Conservation (phyloP, 1,140 invertebrate genomes). For the Leucophenga varia region DNA sequence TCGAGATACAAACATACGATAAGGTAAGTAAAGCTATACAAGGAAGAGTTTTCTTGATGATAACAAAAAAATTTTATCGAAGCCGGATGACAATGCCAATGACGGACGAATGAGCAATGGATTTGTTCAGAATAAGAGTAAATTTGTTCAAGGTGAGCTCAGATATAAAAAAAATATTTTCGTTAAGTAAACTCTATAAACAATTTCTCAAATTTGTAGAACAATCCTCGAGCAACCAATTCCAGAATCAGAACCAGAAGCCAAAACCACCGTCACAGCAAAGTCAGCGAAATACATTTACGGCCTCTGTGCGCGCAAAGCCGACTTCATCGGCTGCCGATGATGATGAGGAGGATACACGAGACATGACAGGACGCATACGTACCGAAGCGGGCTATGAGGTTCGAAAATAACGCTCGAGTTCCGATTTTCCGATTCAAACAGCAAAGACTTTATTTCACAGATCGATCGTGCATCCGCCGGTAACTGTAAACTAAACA, state of each 20-base stretch:
- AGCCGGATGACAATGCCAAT: slow-evolving; percentile 17
- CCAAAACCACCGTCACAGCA: slow-evolving; percentile 22
- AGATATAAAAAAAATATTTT: no score
- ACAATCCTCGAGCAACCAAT: slow-evolving; percentile 19
- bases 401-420: slow-evolving; percentile 59
- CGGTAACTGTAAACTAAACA: slow-evolving; percentile 75
- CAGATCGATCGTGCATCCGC: slow-evolving; percentile 89
- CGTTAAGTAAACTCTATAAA: no score
- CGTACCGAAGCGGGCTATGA: slow-evolving; percentile 74
- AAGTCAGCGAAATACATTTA: slow-evolving; percentile 31
- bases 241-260: slow-evolving; percentile 22
- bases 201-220: no score
- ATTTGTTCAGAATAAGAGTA: slow-evolving; percentile 43
- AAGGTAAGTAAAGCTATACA: slow-evolving; percentile 22
- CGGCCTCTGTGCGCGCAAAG: slow-evolving; percentile 44
- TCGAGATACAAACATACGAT: slow-evolving; percentile 87
- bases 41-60: slow-evolving; percentile 9
- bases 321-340: slow-evolving; percentile 48
- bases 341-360: slow-evolving; percentile 71
- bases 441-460: slow-evolving; percentile 20
- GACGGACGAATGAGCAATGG: slow-evolving; percentile 39
- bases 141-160: slow-evolving; percentile 34
- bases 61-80: neutral
- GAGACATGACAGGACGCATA: slow-evolving; percentile 76
- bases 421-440: neutral